Evolutionary conservation across 2,888 invertebrate genomes (phyloP).

Genomic region (Ceratothoa steindachneri): DNA sequence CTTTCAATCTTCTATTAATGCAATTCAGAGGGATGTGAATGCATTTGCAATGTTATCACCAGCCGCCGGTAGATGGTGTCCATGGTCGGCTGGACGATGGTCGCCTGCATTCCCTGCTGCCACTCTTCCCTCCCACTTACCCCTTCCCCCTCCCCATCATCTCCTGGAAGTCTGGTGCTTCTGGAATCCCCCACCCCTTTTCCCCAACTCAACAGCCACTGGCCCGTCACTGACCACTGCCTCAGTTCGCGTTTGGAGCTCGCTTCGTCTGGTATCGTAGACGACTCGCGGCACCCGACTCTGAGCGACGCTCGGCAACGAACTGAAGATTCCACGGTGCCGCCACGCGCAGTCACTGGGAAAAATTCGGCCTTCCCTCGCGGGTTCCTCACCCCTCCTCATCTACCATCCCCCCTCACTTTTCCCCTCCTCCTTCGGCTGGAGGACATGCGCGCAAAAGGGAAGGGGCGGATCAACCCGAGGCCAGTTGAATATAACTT

Average conservation of each 20-base stretch:
- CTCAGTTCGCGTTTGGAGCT: slow-evolving; percentile 1
- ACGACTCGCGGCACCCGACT: neutral
- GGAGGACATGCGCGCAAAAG: neutral
- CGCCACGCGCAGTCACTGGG: slow-evolving; percentile 4
- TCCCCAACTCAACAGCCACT: slow-evolving; percentile 14
- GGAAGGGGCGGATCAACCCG: neutral
- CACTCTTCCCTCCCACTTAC: slow-evolving; percentile 5
- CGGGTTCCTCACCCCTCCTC: neutral
- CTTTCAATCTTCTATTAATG: slow-evolving; percentile 11
- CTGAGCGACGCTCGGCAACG: neutral
- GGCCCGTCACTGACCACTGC: slow-evolving; percentile 6
- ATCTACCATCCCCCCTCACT: neutral
- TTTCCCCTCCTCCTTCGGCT: neutral
- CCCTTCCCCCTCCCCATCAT: slow-evolving; percentile 4
- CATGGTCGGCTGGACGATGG: neutral
- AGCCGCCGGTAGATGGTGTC: slow-evolving; percentile 1
- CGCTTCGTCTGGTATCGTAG: neutral
- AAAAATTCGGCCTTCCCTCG: neutral
- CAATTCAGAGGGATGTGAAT: slow-evolving; percentile 13
- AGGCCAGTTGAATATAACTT: neutral
- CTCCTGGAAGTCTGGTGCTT: slow-evolving; percentile 4
- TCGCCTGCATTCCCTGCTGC: neutral
- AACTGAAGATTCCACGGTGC: neutral
- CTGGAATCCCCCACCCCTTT: slow-evolving; percentile 12
- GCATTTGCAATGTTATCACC: slow-evolving; percentile 8